Base-by-base conservation (phyloP, 1,140 invertebrate genomes). In the Camponotus floridanus region DNA sequence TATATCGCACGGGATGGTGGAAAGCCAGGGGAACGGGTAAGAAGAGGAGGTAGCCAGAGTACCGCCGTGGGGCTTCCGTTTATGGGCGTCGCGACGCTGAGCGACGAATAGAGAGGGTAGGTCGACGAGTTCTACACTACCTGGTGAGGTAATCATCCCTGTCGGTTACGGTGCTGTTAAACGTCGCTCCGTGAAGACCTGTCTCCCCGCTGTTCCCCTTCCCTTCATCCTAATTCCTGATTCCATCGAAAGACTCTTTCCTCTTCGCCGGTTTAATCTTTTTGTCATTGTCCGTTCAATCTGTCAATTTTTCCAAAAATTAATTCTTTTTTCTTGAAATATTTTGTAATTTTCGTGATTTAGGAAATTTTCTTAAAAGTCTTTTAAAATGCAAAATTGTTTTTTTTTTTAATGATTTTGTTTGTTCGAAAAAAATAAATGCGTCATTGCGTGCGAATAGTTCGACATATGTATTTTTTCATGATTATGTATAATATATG, bases 161-260 rank as follows among this genome's bases (percentile, higher is more conserved):
- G 88, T 87, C 87, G 91, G 91, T 92, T 92, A 92, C 90, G 90
- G 92, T 76, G 86, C 91, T 87, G 87, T 93, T 92, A 92, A 89
- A 88, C 80, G 91, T 91, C 86, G 87, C 88, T 87, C 88, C 85
- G 88, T 90, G 89, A 79, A 90, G 87, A 74, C 67, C 70, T 86
- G 64, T 86, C 87, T 64, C 80, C 59, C 76, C 86, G 65, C 84
- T 62, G 62, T 78, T 67, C 68, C 76, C 79, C 78, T 80, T 76
- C 74, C 74, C 85, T 86, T 65, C 68, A 26, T 13, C 11, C 59
- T 64, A n/a, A 21, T 51, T 31, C 21, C 45, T 26, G 42, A 45
- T 42, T 11, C 15, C 33, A 48, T 67, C 71, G 26, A 51, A 1
- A 36, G 48, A 71, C 31, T 62, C 42, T 45, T 9, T 39, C 15